Conservation (phyloP, 2,113 vertebrate genomes). For the Thunnus thynnus region DNA sequence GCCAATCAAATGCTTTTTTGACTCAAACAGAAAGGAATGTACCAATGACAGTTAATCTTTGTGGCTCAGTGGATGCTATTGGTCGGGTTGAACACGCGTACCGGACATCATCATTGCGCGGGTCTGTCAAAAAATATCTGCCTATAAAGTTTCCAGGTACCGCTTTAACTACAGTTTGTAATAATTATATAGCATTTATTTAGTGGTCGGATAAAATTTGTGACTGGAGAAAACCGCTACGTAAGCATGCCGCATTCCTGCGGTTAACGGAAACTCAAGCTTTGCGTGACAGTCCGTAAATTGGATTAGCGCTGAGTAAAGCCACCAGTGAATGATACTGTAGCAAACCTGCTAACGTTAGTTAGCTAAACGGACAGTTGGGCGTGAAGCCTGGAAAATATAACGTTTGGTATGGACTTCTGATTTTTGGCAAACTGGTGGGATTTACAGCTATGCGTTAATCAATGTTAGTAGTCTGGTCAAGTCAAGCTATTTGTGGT, state of each 20-base stretch:
- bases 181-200: background rate
- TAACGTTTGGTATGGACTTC: background rate
- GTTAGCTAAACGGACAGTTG: conserved; percentile 15
- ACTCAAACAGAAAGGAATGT: background rate
- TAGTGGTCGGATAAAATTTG: background rate
- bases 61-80: conserved; percentile 39
- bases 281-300: conserved; percentile 66
- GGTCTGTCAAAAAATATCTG: conserved; percentile 70
- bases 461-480: too few species aligned
- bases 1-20: conserved; percentile 53
- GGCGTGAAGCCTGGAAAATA: background rate
- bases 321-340: conserved; percentile 64
- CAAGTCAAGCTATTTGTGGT: background rate
- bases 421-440: background rate
- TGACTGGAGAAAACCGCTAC: background rate
- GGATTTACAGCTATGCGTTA: background rate
- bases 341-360: conserved; percentile 48
- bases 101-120: conserved; percentile 63
- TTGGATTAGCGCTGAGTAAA: conserved; percentile 80
- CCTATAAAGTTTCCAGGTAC: background rate
- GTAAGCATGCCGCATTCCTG: background rate
- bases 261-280: conserved; percentile 24
- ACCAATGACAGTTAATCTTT: background rate
- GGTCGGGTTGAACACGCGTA: conserved; percentile 65
- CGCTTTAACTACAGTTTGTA: background rate